Base-by-base conservation (phyloP, 1,140 invertebrate species). In the Mercenaria mercenaria region DNA sequence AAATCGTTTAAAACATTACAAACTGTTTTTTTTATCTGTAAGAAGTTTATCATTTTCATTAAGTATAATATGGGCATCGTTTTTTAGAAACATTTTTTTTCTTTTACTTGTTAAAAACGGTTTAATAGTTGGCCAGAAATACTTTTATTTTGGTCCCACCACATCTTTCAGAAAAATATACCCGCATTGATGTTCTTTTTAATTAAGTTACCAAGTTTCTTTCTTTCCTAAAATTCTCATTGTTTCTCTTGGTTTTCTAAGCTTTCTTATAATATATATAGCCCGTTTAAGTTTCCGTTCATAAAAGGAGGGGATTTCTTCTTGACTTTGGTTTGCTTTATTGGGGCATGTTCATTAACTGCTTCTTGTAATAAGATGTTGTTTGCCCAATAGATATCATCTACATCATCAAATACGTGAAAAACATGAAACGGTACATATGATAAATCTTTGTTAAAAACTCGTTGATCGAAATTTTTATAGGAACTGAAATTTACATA, bases 81-180 rank as follows among this genome's bases (percentile, higher is more conserved):
- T 32, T 76, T 76, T 76, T 41, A 11, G 3, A 11, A 20, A n/a
- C n/a, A n/a, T n/a, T n/a, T n/a, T n/a, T n/a, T n/a, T 23, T 8
- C n/a, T 11, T 76, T 80, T 80, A 47, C 34, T 76, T 37, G 34
- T 39, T 3, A 83, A n/a, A n/a, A n/a, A n/a, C n/a, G n/a, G n/a
- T n/a, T n/a, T n/a, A n/a, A n/a, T n/a, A n/a, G n/a, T n/a, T 23
- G 34, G 56, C 81, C 81, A 83, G 26, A 83, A 67, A n/a, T 83
- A 56, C 52, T 83, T 67, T 20, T 56, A 83, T 32, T 83, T 83
- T 13, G 56, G 59, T 15, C 81, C 81, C 43, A 37, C 47, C 50
- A 61, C 47, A 81, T 81, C 79, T 59, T 59, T 81, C 79, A 37
- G 0, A 15, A 81, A 81, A 81, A 37, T 59, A 81, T 61, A 26